Evolutionary conservation across 2,888 invertebrate species (phyloP).

Genomic region (Drosophila eohydei): DNA sequence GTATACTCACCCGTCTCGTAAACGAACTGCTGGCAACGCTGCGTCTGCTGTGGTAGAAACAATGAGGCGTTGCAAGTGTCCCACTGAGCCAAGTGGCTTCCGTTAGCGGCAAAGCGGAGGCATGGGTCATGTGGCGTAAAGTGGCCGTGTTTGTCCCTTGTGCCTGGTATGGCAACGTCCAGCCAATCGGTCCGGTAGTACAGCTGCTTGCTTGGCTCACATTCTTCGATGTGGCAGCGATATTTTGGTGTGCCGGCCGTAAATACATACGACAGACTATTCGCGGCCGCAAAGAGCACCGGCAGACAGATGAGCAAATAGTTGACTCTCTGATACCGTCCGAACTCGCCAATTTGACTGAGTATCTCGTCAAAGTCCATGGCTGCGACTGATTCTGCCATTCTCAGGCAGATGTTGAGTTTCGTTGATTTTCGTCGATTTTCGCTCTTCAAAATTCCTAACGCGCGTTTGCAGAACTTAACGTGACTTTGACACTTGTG

Average conservation of each 20-base stretch:
- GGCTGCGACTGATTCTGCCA: constrained; percentile 25
- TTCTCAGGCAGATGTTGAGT: constrained; percentile 2
- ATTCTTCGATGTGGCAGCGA: constrained; percentile 87
- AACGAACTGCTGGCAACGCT: constrained; percentile 86
- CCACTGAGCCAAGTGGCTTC: constrained; percentile 18
- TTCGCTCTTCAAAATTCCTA: constrained; percentile 23
- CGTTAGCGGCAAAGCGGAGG: constrained; percentile 69
- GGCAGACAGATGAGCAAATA: constrained; percentile 87
- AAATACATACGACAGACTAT: constrained; percentile 88
- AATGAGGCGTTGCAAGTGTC: constrained; percentile 69
- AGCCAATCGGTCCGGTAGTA: constrained; percentile 84
- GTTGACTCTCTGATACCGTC: constrained; percentile 86
- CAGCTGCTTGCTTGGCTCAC: constrained; percentile 83
- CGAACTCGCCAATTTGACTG: constrained; percentile 87
- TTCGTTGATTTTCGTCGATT: background rate
- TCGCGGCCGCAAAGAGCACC: constrained; percentile 87
- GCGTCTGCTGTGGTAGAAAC: constrained; percentile 81
- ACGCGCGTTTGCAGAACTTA: background rate
- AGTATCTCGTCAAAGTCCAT: constrained; percentile 88
- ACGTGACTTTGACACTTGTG: constrained; percentile 24
- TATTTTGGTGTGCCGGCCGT: constrained; percentile 87
- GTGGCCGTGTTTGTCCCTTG: constrained; percentile 65
- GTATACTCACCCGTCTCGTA: constrained; percentile 86
- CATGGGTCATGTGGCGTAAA: constrained; percentile 81
- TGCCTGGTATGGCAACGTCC: constrained; percentile 85